Evolutionary conservation across 2,888 invertebrate species (phyloP), one percentile per base, ranked within the genome.

Genomic region (Limnephilus lunatus): DNA sequence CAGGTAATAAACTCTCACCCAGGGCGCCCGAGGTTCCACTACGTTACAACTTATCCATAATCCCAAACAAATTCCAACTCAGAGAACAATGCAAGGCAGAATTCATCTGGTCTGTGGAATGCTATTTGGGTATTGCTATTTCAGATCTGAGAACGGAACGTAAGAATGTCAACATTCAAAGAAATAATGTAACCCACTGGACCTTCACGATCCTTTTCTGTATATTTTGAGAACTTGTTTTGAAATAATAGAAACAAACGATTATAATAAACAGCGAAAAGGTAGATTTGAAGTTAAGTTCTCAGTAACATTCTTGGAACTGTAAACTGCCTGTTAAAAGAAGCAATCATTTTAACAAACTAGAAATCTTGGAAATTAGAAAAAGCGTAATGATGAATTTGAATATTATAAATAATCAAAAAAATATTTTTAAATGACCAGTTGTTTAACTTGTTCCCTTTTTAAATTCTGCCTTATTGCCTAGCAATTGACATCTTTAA

Each of bases 51-150:
- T n/a, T n/a, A 68, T 83, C 35, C 83, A 25, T n/a, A 35, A 83
- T 35, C 83, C 25, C 31, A 83, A 83, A 83, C 83, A 32, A 32
- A 35, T 83, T 83, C 83, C 83, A 19, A 83, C 19, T 83, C 32
- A 7, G 83, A 83, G 35, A 83, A 83, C 83, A 83, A 83, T 83
- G 32, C 32, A 83, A 31, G 31, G 32, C 82, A 35, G 39, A 35
- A 83, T 11, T 35, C 35, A 32, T 3, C 83, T 25, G 1, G 32
- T 25, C 31, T 5, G 35, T 25, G 19, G 83, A 83, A 68, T 68
- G 68, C 68, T 68, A 68, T 68, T 68, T 68, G n/a, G 68, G 32
- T 83, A 25, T 19, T 32, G 83, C 83, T 83, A 32, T 83, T 83
- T 83, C 39, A 32, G 35, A 39, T 83, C 83, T 31, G 25, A 25